phyloP scores from a whole-genome alignment of 92 coral and sea anemone genomes.

The Metridium senile region DNA sequence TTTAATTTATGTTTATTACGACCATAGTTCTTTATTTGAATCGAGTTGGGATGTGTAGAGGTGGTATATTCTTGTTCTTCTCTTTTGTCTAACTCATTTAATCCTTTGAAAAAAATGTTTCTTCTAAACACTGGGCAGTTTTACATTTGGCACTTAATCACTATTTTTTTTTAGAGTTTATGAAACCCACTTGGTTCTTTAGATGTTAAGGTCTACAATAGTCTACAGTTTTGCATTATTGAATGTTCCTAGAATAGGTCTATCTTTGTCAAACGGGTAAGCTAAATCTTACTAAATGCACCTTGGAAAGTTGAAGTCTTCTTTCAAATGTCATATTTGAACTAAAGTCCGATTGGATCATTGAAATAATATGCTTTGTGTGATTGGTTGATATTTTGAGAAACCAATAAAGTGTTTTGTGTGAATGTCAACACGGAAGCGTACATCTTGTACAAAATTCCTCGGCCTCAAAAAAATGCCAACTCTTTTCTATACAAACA shows the following conservation, averaged over 20 bases:
- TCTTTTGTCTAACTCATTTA: not conserved
- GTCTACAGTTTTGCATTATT: too few relatives aligned
- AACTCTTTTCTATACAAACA: not conserved
- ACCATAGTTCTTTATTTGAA: not conserved
- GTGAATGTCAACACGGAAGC: not conserved
- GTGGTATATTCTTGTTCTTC: not conserved
- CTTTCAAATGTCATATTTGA: not conserved
- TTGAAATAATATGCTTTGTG: not conserved
- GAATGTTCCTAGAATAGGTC: too few relatives aligned
- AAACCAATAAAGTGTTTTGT: not conserved
- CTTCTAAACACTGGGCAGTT: not conserved
- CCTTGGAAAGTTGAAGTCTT: not conserved
- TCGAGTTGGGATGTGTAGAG: not conserved
- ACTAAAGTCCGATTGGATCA: not conserved
- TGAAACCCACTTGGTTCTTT: not conserved
- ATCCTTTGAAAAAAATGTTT: not conserved
- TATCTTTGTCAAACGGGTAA: too few relatives aligned
- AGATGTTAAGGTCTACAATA: too few relatives aligned
- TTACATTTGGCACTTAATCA: not conserved
- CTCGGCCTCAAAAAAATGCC: not conserved
- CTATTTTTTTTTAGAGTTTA: too few relatives aligned
- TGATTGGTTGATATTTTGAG: constrained; percentile 7
- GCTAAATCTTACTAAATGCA: not conserved
- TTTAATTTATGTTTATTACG: too few relatives aligned
- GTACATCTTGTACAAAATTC: not conserved